Evolutionary conservation across 1,140 invertebrate species (phyloP), one percentile per base, ranked within the genome.

Genomic region (Eriosoma lanigerum): DNA sequence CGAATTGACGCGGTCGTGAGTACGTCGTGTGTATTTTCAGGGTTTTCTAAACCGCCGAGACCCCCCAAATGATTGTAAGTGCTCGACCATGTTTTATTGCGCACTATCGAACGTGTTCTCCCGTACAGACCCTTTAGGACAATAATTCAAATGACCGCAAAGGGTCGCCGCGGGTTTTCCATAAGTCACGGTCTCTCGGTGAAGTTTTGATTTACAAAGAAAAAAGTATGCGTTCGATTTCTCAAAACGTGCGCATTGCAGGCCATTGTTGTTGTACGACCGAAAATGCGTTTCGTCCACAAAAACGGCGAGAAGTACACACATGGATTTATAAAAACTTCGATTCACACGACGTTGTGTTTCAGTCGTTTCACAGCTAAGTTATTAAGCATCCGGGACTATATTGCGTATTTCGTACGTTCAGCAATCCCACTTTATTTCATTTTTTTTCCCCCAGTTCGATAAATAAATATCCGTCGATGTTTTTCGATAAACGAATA

Each of bases 61-160:
- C 66, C 38, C 46, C 46, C 21, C 21, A 21, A 68, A 68, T 13
- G 66, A 9, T 48, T 68, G 44, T 48, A 68, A 68, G 66, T 68
- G 66, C 44, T 48, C 66, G 21, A 17, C 1, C 44, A 15, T 48
- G 38, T 68, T 68, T 68, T 68, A 68, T 68, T 15, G 66, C 21
- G 4, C 8, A 8, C 13, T 21, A 9, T 38, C 29, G 60, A 64
- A 64, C 60, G 60, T 21, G 6, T 15, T 24, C 15, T 17, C 64
- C 21, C 8, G 44, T 15, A 5, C 2, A 17, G 66, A 68, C 66
- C 38, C 48, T 48, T 68, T 26, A 17, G 21, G 44, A 48, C 66
- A 9, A 68, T 48, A 68, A 68, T 68, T 68, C 66, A 68, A 48
- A 68, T 48, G 66, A 68, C 66, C 66, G 66, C 44, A 68, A 10